These are phyloP conservation scores for Tinea semifulvella DNA, from an alignment of 2,888 invertebrate genomes.

Conservation along the genomic window DNA sequence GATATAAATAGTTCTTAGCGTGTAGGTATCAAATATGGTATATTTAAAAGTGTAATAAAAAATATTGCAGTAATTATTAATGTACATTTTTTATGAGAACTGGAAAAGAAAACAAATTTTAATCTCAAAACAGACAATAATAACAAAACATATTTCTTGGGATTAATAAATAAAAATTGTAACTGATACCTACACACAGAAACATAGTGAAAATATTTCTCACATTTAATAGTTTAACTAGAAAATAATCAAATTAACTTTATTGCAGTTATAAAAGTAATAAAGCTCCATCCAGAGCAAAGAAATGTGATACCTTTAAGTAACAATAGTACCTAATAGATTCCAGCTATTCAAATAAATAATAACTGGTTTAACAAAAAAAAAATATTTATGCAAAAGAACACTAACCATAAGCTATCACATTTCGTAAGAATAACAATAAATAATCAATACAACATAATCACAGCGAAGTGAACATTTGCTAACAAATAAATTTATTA, in stretches of 20 bases:
- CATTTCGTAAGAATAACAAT: slow-evolving; percentile 57
- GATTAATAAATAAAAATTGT: too few relatives aligned
- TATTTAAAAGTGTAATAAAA: background rate
- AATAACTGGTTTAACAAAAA: slow-evolving; percentile 27
- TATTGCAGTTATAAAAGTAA: background rate
- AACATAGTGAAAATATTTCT: too few relatives aligned
- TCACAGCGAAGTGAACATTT: slow-evolving; percentile 64
- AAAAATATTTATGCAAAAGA: slow-evolving; percentile 44
- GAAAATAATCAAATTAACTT: too few relatives aligned
- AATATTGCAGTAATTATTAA: background rate
- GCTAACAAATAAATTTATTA: slow-evolving; percentile 61
- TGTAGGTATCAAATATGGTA: background rate
- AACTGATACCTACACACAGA: too few relatives aligned
- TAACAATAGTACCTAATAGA: background rate
- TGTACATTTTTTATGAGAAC: too few relatives aligned
- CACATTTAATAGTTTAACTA: too few relatives aligned
- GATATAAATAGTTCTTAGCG: background rate
- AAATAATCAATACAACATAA: slow-evolving; percentile 63
- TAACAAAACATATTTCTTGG: too few relatives aligned
- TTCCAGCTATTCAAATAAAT: slow-evolving; percentile 29
- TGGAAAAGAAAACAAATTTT: slow-evolving; percentile 5
- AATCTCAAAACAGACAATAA: slow-evolving; percentile 2
- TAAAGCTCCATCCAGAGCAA: background rate
- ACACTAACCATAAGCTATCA: slow-evolving; percentile 56
- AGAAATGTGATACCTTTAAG: slow-evolving; percentile 8